Evolutionary conservation across 2,888 invertebrate genomes (phyloP).

Genomic region (Temnothorax unifasciatus): DNA sequence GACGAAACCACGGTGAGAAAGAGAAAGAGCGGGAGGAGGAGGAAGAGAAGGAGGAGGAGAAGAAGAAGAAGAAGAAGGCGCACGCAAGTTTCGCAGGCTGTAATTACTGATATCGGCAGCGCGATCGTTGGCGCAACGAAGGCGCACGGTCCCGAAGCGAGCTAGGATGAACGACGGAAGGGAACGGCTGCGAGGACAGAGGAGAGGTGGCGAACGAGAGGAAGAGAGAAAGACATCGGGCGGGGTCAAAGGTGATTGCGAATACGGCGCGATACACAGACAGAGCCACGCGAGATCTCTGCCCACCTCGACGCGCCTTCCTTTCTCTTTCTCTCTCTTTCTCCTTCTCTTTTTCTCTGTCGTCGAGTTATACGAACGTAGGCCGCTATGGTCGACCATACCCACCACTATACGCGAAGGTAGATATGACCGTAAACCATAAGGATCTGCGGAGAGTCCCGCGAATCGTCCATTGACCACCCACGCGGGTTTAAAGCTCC

Average conservation of each 20-base stretch:
- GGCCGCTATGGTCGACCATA: slow-evolving; percentile 63
- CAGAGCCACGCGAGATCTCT: slow-evolving; percentile 65
- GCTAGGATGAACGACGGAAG: slow-evolving; percentile 52
- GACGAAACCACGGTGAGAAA: slow-evolving; percentile 37
- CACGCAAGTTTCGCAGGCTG: slow-evolving; percentile 67
- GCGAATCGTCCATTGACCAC: slow-evolving; percentile 79
- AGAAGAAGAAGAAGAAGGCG: slow-evolving; percentile 58
- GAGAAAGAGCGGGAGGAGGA: slow-evolving; percentile 31
- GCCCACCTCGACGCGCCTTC: slow-evolving; percentile 68
- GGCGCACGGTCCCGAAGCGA: slow-evolving; percentile 56
- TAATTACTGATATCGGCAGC: slow-evolving; percentile 77
- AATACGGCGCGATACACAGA: slow-evolving; percentile 65
- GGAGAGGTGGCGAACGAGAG: slow-evolving; percentile 34
- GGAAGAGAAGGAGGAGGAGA: slow-evolving; percentile 2
- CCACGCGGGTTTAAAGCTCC: slow-evolving; percentile 70
- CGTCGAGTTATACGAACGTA: slow-evolving; percentile 66
- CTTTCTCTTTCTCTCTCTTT: background rate
- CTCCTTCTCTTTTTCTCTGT: slow-evolving; percentile 48
- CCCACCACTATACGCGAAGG: slow-evolving; percentile 63
- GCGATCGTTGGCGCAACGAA: slow-evolving; percentile 68
- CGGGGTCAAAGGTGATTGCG: slow-evolving; percentile 70
- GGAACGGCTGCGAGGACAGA: slow-evolving; percentile 47
- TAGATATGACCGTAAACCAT: slow-evolving; percentile 74
- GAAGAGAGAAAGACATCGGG: slow-evolving; percentile 58
- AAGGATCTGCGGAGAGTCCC: slow-evolving; percentile 67